phyloP scores from a whole-genome alignment of 2,888 invertebrate species.

The Drosophila seclusa region DNA sequence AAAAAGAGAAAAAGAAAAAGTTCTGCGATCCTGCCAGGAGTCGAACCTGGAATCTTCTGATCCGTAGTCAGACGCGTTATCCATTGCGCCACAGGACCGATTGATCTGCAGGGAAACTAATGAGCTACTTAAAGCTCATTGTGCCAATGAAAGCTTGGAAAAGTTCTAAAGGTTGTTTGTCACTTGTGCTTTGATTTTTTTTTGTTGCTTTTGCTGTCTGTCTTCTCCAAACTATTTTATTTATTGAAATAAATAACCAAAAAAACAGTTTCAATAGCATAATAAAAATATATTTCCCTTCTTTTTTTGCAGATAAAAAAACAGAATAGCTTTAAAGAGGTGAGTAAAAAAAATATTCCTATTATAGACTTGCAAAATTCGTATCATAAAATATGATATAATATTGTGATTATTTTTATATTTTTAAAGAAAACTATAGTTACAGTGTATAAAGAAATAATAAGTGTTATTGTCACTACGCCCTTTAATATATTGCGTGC shows the following conservation, averaged over 20 bases:
- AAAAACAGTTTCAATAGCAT: not conserved
- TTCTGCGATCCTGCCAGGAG: constrained; percentile 85
- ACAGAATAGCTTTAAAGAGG: not conserved
- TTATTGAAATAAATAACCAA: not conserved
- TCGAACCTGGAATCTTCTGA: constrained; percentile 86
- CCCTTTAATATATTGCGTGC: constrained; percentile 3
- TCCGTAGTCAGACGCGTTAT: constrained; percentile 86
- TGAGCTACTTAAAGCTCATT: constrained; percentile 4
- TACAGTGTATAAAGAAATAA: not conserved
- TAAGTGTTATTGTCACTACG: not conserved
- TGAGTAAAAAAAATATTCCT: not conserved
- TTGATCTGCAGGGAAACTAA: rapidly evolving
- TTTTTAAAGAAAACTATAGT: not conserved
- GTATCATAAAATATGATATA: not conserved
- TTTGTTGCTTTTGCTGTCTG: not conserved
- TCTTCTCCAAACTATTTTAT: not conserved
- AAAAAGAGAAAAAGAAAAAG: constrained; percentile 41
- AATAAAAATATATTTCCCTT: not conserved
- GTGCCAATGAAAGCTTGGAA: not conserved
- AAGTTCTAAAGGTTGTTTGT: constrained; percentile 8
- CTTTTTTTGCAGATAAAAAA: not conserved
- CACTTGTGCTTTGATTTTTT: not conserved
- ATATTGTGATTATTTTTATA: not conserved
- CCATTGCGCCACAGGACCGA: constrained; percentile 85
- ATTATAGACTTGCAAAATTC: not conserved